Evolutionary conservation across 1,140 invertebrate species (phyloP).

Genomic region (Zaprionus gabonicus): DNA sequence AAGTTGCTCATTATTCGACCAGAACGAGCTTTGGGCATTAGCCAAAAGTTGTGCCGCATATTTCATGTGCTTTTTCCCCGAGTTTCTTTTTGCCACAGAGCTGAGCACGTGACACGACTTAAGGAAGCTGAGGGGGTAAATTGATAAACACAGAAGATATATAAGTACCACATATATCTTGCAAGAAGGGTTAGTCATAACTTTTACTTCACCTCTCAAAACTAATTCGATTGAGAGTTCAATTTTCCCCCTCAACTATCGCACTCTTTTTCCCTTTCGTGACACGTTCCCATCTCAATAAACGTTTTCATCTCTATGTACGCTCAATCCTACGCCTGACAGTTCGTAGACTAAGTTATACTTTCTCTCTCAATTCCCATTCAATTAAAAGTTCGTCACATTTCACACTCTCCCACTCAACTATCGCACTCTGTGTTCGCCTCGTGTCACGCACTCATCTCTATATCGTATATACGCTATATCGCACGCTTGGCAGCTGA

Average conservation of each 20-base stretch:
- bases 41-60: slow-evolving; percentile 56
- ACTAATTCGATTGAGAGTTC: neutral
- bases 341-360: neutral
- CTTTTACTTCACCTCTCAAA: neutral
- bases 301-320: neutral
- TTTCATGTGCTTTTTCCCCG: slow-evolving; percentile 16
- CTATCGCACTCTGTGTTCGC: neutral
- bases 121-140: neutral
- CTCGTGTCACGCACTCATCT: slow-evolving; percentile 14
- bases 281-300: slow-evolving; percentile 11
- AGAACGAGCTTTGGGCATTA: slow-evolving; percentile 56
- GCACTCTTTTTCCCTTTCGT: neutral
- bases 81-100: neutral
- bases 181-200: no score
- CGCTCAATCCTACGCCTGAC: neutral
- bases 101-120: neutral
- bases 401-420: neutral
- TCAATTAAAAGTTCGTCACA: neutral
- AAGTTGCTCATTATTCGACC: slow-evolving; percentile 48
- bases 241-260: neutral
- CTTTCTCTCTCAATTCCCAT: neutral
- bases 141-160: neutral
- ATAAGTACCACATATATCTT: neutral
- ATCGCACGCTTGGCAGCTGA: neutral
- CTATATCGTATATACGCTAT: neutral